A percentile compares a stretch with the other conserved stretches of the same genome.
These are phyloP conservation scores for Holcopasites calliopsidis DNA, from an alignment of 1,140 invertebrate species.

Conservation along the genomic window DNA sequence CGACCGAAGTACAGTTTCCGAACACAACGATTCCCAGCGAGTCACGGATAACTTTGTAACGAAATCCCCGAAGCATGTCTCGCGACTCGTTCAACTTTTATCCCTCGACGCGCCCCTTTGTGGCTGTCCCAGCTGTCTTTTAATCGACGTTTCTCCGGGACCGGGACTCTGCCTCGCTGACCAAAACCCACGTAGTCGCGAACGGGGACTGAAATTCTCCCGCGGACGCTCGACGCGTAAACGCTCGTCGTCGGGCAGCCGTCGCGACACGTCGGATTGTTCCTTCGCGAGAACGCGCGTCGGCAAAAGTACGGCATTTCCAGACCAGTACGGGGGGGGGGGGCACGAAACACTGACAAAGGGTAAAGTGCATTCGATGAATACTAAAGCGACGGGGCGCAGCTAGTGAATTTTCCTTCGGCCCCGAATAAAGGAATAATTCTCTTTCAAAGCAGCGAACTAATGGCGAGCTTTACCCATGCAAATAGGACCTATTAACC, in stretches of 20 bases:
- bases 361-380: conserved; percentile 33
- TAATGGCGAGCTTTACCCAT: conserved; percentile 23
- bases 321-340: not conserved
- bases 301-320: not conserved
- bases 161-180: too few relatives aligned
- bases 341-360: conserved; percentile 8
- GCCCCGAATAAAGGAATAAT: not conserved
- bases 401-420: not conserved
- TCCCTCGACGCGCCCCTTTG: too few relatives aligned
- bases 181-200: too few relatives aligned
- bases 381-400: conserved; percentile 13
- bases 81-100: not conserved
- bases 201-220: too few relatives aligned
- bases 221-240: not conserved
- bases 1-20: too few relatives aligned
- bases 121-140: not conserved
- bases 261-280: not conserved
- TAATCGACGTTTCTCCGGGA: not conserved
- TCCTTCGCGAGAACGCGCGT: not conserved
- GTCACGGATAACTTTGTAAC: not conserved
- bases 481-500: conserved; percentile 7
- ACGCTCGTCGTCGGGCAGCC: not conserved
- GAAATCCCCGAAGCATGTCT: not conserved
- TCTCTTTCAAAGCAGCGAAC: not conserved
- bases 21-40: not conserved